Evolutionary conservation across 2,113 vertebrate species (phyloP).

Genomic region (Alethe diademata): DNA sequence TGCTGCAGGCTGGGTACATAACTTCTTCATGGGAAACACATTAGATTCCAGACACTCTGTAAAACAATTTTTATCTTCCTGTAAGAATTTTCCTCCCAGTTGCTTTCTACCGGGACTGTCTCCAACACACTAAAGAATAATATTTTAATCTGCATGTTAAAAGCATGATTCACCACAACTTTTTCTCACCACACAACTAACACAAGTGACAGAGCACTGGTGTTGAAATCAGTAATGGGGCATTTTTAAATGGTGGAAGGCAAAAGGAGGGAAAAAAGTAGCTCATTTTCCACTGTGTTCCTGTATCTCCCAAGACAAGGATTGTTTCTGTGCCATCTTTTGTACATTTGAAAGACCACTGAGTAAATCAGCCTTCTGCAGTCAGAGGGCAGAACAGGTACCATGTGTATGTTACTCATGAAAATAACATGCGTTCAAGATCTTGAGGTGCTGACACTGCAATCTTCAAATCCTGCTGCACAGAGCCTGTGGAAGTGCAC

Average conservation of each 20-base stretch:
- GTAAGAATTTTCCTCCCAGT: background rate
- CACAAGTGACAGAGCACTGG: background rate
- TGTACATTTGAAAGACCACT: background rate
- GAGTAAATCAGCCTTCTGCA: background rate
- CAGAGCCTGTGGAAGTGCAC: background rate
- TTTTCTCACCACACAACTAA: background rate
- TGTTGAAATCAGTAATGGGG: background rate
- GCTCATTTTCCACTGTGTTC: background rate
- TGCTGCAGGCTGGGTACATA: background rate
- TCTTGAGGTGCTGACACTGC: background rate
- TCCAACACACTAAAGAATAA: background rate
- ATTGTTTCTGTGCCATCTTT: background rate
- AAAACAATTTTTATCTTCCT: background rate
- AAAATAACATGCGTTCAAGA: background rate
- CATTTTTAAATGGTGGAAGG: background rate
- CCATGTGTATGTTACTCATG: rapidly evolving
- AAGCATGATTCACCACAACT: background rate
- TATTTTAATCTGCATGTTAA: background rate
- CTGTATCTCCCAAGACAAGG: background rate
- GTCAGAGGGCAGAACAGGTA: background rate
- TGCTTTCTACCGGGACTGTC: background rate
- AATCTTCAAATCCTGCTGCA: background rate
- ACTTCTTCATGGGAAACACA: background rate
- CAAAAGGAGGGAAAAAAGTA: background rate
- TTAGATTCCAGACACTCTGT: background rate